Evolutionary conservation across 35 echinoderm and acorn worm species (phyloP).

Genomic region (Lytechinus pictus): DNA sequence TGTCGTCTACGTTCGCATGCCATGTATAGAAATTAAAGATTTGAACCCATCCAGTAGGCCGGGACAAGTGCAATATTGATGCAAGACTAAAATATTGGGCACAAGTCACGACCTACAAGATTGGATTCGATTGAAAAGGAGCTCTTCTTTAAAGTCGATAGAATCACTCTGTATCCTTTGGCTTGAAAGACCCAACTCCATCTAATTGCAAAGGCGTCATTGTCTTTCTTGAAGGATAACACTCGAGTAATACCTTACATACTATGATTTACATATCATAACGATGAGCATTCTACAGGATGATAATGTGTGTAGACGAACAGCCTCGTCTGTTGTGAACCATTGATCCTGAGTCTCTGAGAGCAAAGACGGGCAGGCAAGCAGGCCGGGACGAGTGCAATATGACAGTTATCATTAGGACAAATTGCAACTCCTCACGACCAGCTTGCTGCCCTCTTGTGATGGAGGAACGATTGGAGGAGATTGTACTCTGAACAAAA

Average conservation of each 20-base stretch:
- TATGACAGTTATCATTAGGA: conserved; percentile 3
- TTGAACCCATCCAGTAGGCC: conserved; percentile 26
- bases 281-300: too few relatives aligned
- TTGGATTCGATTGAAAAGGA: neutral
- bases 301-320: too few relatives aligned
- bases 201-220: too few relatives aligned
- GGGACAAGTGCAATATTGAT: conserved; percentile 66
- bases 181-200: neutral
- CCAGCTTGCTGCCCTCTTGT: conserved; percentile 42
- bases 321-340: neutral
- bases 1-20: neutral
- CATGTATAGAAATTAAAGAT: neutral
- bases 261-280: too few relatives aligned
- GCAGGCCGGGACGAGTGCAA: conserved; percentile 69
- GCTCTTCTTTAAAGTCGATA: neutral
- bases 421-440: conserved; percentile 61
- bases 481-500: too few relatives aligned
- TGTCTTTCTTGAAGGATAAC: too few relatives aligned
- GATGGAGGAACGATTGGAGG: neutral
- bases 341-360: neutral
- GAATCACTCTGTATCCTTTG: neutral
- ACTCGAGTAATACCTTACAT: too few relatives aligned
- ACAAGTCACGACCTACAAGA: conserved; percentile 54
- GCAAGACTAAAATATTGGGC: conserved; percentile 32
- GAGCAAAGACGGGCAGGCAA: neutral